Conservation (phyloP, 1,140 invertebrate species). For the Anastatus disparis region DNA sequence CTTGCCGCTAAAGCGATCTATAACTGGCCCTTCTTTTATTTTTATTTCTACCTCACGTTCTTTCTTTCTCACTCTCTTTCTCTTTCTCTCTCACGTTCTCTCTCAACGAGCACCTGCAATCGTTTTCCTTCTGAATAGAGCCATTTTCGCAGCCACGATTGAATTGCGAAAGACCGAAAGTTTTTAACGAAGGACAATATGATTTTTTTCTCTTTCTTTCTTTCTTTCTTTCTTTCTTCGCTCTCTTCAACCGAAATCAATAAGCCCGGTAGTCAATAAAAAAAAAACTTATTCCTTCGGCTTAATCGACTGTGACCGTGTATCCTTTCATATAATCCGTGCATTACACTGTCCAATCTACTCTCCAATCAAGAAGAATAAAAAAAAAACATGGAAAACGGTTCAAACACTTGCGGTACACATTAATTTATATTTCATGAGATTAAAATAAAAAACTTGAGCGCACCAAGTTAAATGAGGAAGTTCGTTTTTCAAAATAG, state of each 20-base stretch:
- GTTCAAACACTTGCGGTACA: no score
- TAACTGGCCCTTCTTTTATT: neutral
- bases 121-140: conserved; percentile 12
- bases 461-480: no score
- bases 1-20: neutral
- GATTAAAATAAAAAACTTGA: no score
- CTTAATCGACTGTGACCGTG: conserved; percentile 18
- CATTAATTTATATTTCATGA: no score
- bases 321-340: conserved; percentile 1
- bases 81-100: no score
- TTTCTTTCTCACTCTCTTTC: neutral
- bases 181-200: conserved; percentile 1
- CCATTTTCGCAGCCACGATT: conserved; percentile 1
- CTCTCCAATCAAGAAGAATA: no score
- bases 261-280: neutral
- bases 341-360: no score
- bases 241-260: conserved; percentile 3
- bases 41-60: neutral
- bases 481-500: no score
- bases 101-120: conserved; percentile 6
- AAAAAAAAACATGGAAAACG: no score
- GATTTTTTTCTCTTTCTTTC: no score
- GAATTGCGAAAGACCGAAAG: conserved; percentile 8
- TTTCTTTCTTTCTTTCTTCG: no score
- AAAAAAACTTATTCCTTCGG: neutral